Base-by-base conservation (phyloP, 2,113 vertebrate genomes). In the Himantopus leucocephalus region DNA sequence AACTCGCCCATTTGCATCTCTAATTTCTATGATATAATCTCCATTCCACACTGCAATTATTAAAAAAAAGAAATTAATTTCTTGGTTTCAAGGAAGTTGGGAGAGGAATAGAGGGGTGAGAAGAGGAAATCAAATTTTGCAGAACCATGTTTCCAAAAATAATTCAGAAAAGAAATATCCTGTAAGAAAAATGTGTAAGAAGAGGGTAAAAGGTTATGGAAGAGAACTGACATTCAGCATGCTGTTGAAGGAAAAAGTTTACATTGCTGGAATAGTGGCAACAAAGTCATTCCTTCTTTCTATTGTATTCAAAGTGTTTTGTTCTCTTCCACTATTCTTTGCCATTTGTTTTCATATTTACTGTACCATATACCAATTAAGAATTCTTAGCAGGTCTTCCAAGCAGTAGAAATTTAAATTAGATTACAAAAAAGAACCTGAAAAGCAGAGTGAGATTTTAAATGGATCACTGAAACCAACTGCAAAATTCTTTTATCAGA, bases 351-450 rank as follows among this genome's bases (percentile, higher is more conserved):
- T 98, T 97, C 94, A 87, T 96, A 96, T 98, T 97, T 98, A 96
- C 97, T 96, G 95, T 97, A 98, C 95, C 76, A 97, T 85, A 94
- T n/a, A 96, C 66, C 96, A 97, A 97, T 97, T 98, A 98, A 96
- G 95, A 96, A 98, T 98, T 98, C 97, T 88, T 97, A 96, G 93
- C 96, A 97, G 93, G 93, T 92, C 93, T 98, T 94, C 87, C 93
- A 97, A 98, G 97, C 90, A 95, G 97, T 97, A 96, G 96, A 95
- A 97, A 97, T 98, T 98, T 98, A 98, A 98, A 98, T 97, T 95
- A 97, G 94, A 91, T 92, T 90, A 85, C 92, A 94, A 95, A 96
- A 94, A 94, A 96, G 86, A 97, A 78, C 89, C 91, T 97, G 95
- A 95, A 97, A 96, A 97, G 93, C 89, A 95, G 86, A 96, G 93